Conservation (phyloP, 2,113 vertebrate species). For the Dissostichus mawsoni region DNA sequence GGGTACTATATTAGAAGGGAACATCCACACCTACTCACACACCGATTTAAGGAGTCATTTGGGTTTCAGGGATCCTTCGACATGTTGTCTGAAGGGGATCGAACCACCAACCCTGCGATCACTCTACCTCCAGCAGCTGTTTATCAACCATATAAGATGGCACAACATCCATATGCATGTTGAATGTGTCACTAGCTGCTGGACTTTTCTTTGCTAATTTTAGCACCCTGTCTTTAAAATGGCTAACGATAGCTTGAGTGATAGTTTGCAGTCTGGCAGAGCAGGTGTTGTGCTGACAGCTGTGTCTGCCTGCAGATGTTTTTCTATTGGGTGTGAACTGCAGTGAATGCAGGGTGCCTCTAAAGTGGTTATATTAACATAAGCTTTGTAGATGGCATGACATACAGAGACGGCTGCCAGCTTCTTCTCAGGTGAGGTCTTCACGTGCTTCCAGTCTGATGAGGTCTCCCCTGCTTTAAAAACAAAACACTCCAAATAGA, state of each 20-base stretch:
- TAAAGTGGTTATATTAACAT: conserved; percentile 1
- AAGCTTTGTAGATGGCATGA: conserved; percentile 18
- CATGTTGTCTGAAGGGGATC: too few relatives aligned
- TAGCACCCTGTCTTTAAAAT: background rate
- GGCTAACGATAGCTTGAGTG: conserved; percentile 5
- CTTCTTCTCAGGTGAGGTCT: conserved; percentile 85
- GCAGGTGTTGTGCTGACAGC: conserved; percentile 46
- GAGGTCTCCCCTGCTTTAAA: conserved; percentile 84
- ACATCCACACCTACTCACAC: too few relatives aligned
- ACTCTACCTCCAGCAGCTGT: too few relatives aligned
- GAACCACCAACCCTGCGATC: too few relatives aligned
- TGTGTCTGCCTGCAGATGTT: conserved; percentile 29
- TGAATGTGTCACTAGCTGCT: background rate
- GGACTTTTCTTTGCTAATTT: background rate
- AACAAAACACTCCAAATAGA: conserved; percentile 8
- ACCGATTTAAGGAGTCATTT: too few relatives aligned
- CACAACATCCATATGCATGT: background rate
- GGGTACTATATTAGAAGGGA: too few relatives aligned
- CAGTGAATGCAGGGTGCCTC: background rate
- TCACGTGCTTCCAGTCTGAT: conserved; percentile 86
- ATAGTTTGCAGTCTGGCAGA: conserved; percentile 1
- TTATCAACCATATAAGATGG: background rate
- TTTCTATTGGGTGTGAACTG: conserved; percentile 13
- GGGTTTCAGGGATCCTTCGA: too few relatives aligned
- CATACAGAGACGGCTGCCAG: conserved; percentile 71